Percentiles rank a stretch among this genome's conserved stretches.
phyloP scores from a whole-genome alignment of 2,113 vertebrate genomes.

The Phasianus colchicus region DNA sequence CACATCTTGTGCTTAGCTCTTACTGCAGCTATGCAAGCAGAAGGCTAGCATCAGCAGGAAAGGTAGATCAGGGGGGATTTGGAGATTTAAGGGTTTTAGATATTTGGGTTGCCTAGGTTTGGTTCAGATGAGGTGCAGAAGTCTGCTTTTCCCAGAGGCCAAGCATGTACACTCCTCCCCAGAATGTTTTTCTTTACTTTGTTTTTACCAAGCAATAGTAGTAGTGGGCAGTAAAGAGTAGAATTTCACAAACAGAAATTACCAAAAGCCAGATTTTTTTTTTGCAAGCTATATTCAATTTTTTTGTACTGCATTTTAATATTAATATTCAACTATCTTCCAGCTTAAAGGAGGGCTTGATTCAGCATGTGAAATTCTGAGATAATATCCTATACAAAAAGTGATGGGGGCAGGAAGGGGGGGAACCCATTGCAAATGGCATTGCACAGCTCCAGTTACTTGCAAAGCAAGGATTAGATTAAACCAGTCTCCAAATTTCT shows the following conservation, averaged over 20 bases:
- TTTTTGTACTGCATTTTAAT: background rate
- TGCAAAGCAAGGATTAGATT: background rate
- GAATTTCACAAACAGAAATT: background rate
- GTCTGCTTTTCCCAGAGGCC: background rate
- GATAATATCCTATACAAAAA: background rate
- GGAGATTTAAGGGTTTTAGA: background rate
- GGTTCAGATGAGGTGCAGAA: fast-evolving
- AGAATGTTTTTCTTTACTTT: background rate
- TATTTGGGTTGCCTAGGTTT: background rate
- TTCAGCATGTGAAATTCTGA: background rate
- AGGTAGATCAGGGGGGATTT: background rate
- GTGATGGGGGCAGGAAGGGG: fast-evolving
- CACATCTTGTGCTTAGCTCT: background rate
- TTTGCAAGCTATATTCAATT: background rate
- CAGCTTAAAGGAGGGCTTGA: background rate
- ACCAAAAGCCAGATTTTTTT: background rate
- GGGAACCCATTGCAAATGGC: fast-evolving
- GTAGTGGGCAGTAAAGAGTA: background rate
- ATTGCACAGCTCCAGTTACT: background rate
- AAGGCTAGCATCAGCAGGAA: background rate
- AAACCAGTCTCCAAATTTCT: background rate
- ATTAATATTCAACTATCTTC: background rate
- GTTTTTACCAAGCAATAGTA: background rate
- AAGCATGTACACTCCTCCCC: background rate
- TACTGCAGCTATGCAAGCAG: background rate